These are phyloP conservation scores for Taenioides sp. DNA, from an alignment of 2,797 vertebrate species.

Conservation along the genomic window DNA sequence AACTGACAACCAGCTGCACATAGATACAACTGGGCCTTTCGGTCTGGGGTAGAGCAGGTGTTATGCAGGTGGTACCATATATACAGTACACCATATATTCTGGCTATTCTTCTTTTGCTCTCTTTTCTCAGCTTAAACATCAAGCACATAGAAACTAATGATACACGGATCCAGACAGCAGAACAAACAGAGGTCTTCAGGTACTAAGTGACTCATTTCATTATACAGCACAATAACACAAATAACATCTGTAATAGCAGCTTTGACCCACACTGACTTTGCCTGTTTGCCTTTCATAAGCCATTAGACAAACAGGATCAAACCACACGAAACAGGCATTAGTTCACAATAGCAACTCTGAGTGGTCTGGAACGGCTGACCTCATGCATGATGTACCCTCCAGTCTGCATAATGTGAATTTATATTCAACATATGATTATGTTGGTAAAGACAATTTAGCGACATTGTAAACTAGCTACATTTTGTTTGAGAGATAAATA, in stretches of 20 bases:
- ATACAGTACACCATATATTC: too few species aligned
- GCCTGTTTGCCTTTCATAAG: constrained; percentile 17
- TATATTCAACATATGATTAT: neutral
- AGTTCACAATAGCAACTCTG: constrained; percentile 9
- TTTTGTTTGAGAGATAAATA: neutral
- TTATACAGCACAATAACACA: neutral
- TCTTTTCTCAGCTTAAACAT: too few species aligned
- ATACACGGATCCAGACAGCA: neutral
- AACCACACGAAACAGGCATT: constrained; percentile 14
- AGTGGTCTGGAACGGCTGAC: constrained; percentile 3
- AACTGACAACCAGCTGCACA: too few species aligned
- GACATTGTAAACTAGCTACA: neutral
- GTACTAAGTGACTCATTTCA: neutral
- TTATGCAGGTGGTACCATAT: too few species aligned
- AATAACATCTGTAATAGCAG: constrained; percentile 17
- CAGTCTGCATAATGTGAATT: neutral
- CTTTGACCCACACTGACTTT: constrained; percentile 38
- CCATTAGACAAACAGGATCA: constrained; percentile 36
- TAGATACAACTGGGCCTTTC: too few species aligned
- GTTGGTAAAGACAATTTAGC: neutral
- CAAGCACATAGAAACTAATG: too few species aligned
- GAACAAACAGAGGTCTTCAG: neutral
- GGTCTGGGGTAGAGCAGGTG: too few species aligned
- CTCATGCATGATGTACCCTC: neutral
- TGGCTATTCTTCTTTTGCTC: too few species aligned